Percentiles rank a stretch among this genome's conserved stretches.
phyloP scores from a whole-genome alignment of 2,797 vertebrate species.

The Adelosebastes latens region DNA sequence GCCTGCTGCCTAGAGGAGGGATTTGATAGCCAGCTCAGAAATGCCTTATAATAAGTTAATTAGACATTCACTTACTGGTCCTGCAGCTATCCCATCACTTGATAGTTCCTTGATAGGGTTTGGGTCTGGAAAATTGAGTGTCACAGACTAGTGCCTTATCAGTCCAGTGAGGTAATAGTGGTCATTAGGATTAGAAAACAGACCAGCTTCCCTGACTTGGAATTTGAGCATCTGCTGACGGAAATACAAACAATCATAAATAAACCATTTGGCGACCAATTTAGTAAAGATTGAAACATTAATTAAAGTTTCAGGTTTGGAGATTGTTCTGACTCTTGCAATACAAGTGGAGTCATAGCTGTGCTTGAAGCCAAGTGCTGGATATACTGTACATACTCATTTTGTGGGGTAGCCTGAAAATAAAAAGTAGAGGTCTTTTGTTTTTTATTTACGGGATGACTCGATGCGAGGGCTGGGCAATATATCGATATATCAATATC shows the following conservation, averaged over 20 bases:
- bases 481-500: too few species aligned
- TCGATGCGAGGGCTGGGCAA: background rate
- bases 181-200: constrained; percentile 74
- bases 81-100: constrained; percentile 67
- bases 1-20: constrained; percentile 75
- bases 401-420: background rate
- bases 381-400: background rate
- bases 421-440: background rate
- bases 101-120: constrained; percentile 75
- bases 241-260: constrained; percentile 45
- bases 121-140: constrained; percentile 67
- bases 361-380: constrained; percentile 32
- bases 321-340: background rate
- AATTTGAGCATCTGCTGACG: constrained; percentile 37
- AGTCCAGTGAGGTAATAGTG: constrained; percentile 56
- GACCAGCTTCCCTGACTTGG: constrained; percentile 35
- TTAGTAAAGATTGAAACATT: constrained; percentile 44
- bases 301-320: constrained; percentile 42
- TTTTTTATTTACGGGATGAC: background rate
- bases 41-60: constrained; percentile 82
- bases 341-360: constrained; percentile 23
- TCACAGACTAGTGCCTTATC: constrained; percentile 66
- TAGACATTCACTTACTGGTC: constrained; percentile 80
- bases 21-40: constrained; percentile 78
- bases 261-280: constrained; percentile 50